Conservation (phyloP, 2,888 invertebrate genomes). For the Hyposoter dolosus region DNA sequence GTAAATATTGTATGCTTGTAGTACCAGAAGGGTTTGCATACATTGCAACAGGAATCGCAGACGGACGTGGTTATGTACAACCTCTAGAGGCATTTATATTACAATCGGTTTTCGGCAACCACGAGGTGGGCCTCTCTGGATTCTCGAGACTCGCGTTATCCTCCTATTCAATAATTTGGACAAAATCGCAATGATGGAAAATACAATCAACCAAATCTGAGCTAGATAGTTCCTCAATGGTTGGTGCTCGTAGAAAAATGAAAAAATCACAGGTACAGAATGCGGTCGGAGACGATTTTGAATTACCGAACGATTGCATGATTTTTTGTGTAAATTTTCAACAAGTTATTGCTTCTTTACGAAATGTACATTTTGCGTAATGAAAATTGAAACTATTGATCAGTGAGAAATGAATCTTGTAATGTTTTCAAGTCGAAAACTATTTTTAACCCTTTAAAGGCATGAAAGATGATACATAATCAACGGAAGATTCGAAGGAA, state of each 20-base stretch:
- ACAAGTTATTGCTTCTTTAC: too few species aligned
- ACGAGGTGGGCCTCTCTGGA: neutral
- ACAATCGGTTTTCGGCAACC: constrained; percentile 3
- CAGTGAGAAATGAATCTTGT: too few species aligned
- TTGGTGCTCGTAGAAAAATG: too few species aligned
- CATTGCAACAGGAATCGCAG: constrained; percentile 25
- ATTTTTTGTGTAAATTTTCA: too few species aligned
- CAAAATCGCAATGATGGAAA: neutral
- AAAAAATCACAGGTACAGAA: too few species aligned
- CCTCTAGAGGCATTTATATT: constrained; percentile 4
- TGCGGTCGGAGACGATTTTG: too few species aligned
- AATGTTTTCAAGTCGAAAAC: neutral
- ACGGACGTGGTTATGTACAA: neutral
- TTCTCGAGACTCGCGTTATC: neutral
- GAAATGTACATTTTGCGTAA: too few species aligned
- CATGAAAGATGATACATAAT: neutral
- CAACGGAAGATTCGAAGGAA: neutral
- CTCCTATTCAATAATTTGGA: neutral
- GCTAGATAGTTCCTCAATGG: too few species aligned
- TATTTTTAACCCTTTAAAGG: neutral
- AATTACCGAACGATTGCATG: too few species aligned
- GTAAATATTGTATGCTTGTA: constrained; percentile 55
- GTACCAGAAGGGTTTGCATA: constrained; percentile 45
- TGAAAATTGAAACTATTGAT: too few species aligned
- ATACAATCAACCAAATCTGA: neutral